These are phyloP conservation scores for Trachythela sp. DNA, from an alignment of 64 coral and sea anemone species.

Conservation along the genomic window DNA sequence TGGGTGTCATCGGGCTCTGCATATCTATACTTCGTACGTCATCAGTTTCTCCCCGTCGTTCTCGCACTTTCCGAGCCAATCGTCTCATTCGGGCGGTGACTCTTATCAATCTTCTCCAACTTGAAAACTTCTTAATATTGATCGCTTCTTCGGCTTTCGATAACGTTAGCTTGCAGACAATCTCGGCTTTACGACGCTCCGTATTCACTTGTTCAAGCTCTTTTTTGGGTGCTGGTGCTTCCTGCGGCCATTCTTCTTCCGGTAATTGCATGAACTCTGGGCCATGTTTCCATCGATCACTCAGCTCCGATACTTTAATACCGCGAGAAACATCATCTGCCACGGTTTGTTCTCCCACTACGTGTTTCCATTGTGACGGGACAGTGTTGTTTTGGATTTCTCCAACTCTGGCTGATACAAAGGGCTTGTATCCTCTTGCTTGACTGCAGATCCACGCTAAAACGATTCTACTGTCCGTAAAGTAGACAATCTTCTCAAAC, in stretches of 20 bases:
- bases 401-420: conserved; percentile 53
- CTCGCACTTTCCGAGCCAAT: conserved; percentile 13
- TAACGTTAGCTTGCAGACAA: neutral
- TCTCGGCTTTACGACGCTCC: conserved; percentile 25
- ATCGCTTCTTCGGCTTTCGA: conserved; percentile 26
- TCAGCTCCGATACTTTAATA: conserved; percentile 46
- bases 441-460: conserved; percentile 43
- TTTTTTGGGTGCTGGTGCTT: neutral
- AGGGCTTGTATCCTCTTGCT: conserved; percentile 48
- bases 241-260: conserved; percentile 38
- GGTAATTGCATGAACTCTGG: conserved; percentile 52
- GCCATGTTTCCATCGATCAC: conserved; percentile 53
- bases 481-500: conserved; percentile 16
- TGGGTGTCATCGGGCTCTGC: neutral
- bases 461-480: conserved; percentile 61
- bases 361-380: conserved; percentile 64
- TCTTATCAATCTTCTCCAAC: conserved; percentile 38
- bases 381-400: conserved; percentile 60
- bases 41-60: neutral
- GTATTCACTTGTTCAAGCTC: conserved; percentile 25
- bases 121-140: conserved; percentile 35
- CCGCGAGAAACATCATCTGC: conserved; percentile 62
- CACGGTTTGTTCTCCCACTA: conserved; percentile 53
- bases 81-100: conserved; percentile 15
- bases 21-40: neutral